These are phyloP conservation scores for Palloptera scutellata DNA, from an alignment of 2,888 invertebrate species.

Conservation along the genomic window DNA sequence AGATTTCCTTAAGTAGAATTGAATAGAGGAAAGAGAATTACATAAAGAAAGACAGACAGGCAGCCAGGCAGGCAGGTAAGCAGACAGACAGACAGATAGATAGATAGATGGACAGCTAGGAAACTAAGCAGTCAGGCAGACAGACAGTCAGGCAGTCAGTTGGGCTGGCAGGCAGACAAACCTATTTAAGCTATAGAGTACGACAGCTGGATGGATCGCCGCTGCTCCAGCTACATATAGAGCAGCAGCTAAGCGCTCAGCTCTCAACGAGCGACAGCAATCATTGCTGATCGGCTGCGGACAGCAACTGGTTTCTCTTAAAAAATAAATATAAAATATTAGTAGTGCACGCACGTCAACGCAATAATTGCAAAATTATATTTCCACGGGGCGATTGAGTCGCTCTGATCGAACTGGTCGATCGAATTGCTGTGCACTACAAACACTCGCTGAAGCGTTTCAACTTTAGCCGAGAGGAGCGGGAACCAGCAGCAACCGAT, in stretches of 20 bases:
- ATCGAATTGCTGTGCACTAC: no score
- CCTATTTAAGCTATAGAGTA: no score
- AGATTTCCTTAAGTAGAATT: constrained; percentile 29
- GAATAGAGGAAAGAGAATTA: constrained; percentile 41
- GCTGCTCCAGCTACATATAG: no score
- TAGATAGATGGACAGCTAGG: constrained; percentile 18
- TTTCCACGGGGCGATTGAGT: constrained; percentile 7
- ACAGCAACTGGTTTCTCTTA: background rate
- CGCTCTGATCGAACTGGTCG: background rate
- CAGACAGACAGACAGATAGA: constrained; percentile 26
- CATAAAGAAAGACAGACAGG: constrained; percentile 38
- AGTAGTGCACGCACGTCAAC: constrained; percentile 30
- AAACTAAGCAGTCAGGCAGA: constrained; percentile 31
- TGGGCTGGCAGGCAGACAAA: no score
- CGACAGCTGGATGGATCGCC: no score
- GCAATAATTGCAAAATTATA: constrained; percentile 26
- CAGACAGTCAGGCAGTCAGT: constrained; percentile 1
- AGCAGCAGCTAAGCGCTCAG: no score
- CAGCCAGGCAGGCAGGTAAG: constrained; percentile 47
- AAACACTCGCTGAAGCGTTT: no score
- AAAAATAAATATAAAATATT: background rate
- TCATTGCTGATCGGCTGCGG: no score
- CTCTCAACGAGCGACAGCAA: no score
- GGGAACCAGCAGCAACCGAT: no score
- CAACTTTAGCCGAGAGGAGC: no score